A percentile compares a stretch with the other conserved stretches of the same genome.
Conservation (phyloP, 2,113 vertebrate species). For the Indri indri region DNA sequence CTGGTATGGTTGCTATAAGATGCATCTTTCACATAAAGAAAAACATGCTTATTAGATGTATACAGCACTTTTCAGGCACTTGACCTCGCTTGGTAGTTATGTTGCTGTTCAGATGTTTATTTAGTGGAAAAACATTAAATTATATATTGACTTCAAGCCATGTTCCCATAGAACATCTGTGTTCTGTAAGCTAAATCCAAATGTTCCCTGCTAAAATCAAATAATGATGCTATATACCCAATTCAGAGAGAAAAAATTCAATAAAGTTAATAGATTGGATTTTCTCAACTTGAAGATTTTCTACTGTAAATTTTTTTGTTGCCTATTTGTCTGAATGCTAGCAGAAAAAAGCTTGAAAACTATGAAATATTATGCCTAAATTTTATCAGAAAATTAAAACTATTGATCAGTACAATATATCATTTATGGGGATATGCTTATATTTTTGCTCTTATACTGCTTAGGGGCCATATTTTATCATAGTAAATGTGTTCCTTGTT, state of each 20-base stretch:
- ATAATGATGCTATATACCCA: slow-evolving; percentile 52
- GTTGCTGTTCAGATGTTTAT: slow-evolving; percentile 47
- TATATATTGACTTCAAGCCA: slow-evolving; percentile 48
- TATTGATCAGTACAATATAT: neutral
- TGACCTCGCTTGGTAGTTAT: slow-evolving; percentile 71
- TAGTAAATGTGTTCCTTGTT: slow-evolving; percentile 41
- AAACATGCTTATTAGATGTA: neutral
- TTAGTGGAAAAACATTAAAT: slow-evolving; percentile 62
- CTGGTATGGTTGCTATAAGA: neutral
- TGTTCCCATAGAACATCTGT: slow-evolving; percentile 70
- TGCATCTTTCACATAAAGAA: neutral
- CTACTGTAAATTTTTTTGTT: slow-evolving; percentile 51
- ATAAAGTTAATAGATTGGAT: slow-evolving; percentile 52
- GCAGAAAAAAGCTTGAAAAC: slow-evolving; percentile 23
- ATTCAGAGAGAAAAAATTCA: slow-evolving; percentile 42
- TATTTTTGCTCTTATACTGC: slow-evolving; percentile 11
- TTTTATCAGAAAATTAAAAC: slow-evolving; percentile 31
- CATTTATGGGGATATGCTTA: slow-evolving; percentile 42
- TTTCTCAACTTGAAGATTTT: slow-evolving; percentile 61
- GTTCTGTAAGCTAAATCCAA: slow-evolving; percentile 52
- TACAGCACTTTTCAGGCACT: slow-evolving; percentile 61
- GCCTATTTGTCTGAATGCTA: neutral
- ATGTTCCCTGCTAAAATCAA: slow-evolving; percentile 67
- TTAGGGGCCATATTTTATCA: slow-evolving; percentile 24
- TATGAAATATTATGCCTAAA: slow-evolving; percentile 28